Evolutionary conservation across 2,113 vertebrate species (phyloP), one percentile per base, ranked within the genome.

Genomic region (Corythornis vintsioides): DNA sequence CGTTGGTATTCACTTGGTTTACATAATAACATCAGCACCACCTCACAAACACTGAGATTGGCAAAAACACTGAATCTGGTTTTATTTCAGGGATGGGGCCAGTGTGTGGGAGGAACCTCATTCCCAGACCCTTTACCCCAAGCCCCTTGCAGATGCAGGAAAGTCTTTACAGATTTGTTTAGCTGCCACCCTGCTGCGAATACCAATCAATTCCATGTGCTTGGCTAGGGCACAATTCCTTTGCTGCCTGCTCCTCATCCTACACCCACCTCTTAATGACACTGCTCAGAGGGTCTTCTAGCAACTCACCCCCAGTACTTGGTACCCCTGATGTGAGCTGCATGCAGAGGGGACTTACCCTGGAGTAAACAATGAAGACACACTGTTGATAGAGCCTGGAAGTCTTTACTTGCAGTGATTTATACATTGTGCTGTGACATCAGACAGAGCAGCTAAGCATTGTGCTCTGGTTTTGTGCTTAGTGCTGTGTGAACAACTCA

Each of bases 381-480:
- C 90, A 22, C 52, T 38, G 16, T 28, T 60, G 72, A 60, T 85
- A 81, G 83, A 47, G 47, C 69, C 90, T 70, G 79, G 75, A 93
- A 86, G 91, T 38, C 78, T 98, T 98, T 98, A 98, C 94, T 98
- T 78, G 59, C 11, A 18, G 40, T 77, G 70, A 55, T 90, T 93
- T 70, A 92, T 59, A 67, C 59, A 33, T 93, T 92, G 75, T 95
- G 92, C 85, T 92, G 40, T 86, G 65, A 85, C 88, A 90, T 75
- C 33, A 83, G 74, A 96, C 91, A 86, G 77, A 86, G 43, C 45
- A 70, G 31, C 50, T 64, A 86, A 89, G 79, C 95, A 91, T 96
- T 96, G 90, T 94, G 96, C 96, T 96, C 38, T 91, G 87, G 2
- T 91, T 89, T 96, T 97, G 97, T 98, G 97, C 96, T 94, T 97